phyloP scores from a whole-genome alignment of 1,140 invertebrate species.

The Rhagoletis zephyria region DNA sequence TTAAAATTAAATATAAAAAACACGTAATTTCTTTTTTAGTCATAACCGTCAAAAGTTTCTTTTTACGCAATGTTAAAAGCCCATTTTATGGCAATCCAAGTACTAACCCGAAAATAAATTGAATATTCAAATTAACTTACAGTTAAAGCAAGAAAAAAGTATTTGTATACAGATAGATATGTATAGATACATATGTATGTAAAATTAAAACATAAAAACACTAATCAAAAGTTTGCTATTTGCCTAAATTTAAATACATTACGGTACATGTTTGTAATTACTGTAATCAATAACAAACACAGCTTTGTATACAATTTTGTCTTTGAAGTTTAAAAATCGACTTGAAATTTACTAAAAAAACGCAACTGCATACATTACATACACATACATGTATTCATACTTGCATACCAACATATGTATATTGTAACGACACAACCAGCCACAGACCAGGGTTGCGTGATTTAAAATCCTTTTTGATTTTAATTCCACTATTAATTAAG shows the following conservation, averaged over 20 bases:
- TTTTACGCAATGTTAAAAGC: too few relatives aligned
- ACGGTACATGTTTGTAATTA: not conserved
- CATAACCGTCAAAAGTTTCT: not conserved
- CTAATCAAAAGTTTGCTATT: not conserved
- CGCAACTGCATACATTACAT: not conserved
- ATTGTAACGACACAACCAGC: too few relatives aligned
- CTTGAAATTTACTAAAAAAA: not conserved
- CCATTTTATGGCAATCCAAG: too few relatives aligned
- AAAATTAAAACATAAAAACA: not conserved
- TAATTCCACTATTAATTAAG: too few relatives aligned
- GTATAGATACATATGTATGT: not conserved
- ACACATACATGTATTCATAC: not conserved
- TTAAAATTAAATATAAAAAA: conserved; percentile 1
- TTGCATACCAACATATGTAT: too few relatives aligned
- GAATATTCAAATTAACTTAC: too few relatives aligned
- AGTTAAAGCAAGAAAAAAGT: not conserved
- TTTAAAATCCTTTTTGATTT: too few relatives aligned
- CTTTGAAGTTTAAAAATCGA: not conserved
- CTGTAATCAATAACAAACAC: not conserved
- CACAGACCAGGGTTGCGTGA: too few relatives aligned
- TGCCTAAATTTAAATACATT: not conserved
- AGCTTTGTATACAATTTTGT: conserved; percentile 1
- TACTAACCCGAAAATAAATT: too few relatives aligned
- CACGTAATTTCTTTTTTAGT: not conserved
- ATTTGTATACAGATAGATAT: not conserved